These are phyloP conservation scores for Zaprionus nigranus DNA, from an alignment of 1,140 invertebrate species.

Conservation along the genomic window DNA sequence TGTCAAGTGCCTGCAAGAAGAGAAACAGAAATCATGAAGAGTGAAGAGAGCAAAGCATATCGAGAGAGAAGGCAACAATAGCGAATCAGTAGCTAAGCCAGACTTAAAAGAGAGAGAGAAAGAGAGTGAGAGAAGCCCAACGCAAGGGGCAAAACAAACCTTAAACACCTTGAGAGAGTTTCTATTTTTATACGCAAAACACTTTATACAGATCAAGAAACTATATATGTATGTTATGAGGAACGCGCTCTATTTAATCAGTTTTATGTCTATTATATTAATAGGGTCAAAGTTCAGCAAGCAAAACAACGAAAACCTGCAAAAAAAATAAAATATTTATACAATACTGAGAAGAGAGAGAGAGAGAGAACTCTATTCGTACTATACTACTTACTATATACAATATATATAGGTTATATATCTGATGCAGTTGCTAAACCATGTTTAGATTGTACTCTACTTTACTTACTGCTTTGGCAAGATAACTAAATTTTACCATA, in stretches of 20 bases:
- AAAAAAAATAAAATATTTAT: conserved; percentile 8
- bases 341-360: background rate
- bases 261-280: conserved; percentile 80
- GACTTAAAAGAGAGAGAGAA: conserved; percentile 1
- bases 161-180: conserved; percentile 52
- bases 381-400: conserved; percentile 22
- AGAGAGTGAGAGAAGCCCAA: conserved; percentile 7
- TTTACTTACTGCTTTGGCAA: conserved; percentile 3
- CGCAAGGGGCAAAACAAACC: conserved; percentile 10
- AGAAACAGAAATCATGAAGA: conserved; percentile 5
- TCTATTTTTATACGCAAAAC: conserved; percentile 74
- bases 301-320: conserved; percentile 9
- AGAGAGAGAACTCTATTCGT: background rate
- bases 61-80: conserved; percentile 50
- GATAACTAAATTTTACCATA: conserved; percentile 19
- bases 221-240: conserved; percentile 23
- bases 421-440: conserved; percentile 33
- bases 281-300: conserved; percentile 60
- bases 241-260: conserved; percentile 45
- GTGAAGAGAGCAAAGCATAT: conserved; percentile 5
- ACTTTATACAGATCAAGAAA: conserved; percentile 41
- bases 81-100: conserved; percentile 68
- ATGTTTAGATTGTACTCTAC: conserved; percentile 34
- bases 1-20: conserved; percentile 70
- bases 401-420: conserved; percentile 23